phyloP scores from a whole-genome alignment of 2,113 vertebrate genomes.

The Rhynchopsitta pachyrhyncha region DNA sequence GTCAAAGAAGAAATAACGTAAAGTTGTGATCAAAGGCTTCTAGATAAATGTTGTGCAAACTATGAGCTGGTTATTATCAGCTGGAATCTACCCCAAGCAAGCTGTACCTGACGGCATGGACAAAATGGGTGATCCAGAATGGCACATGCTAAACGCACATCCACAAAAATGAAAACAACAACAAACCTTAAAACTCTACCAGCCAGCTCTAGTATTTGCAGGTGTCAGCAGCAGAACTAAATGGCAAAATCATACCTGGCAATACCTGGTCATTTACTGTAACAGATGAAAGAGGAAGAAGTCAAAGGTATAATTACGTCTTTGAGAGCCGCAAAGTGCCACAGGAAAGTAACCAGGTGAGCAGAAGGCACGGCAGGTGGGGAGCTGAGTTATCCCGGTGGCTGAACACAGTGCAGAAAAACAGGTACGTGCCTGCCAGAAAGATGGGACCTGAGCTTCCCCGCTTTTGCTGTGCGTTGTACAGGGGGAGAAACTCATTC shows the following conservation, averaged over 20 bases:
- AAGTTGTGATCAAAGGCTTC: neutral
- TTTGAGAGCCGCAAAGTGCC: neutral
- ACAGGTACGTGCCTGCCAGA: accelerated
- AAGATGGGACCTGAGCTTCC: accelerated
- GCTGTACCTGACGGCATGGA: neutral
- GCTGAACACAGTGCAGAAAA: neutral
- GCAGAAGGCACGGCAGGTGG: neutral
- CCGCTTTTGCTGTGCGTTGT: neutral
- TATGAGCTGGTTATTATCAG: neutral
- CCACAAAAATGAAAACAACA: neutral
- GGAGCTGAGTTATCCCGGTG: neutral
- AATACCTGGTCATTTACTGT: neutral
- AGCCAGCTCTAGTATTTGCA: neutral
- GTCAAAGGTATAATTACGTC: neutral
- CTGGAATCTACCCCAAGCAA: neutral
- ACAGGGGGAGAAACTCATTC: neutral
- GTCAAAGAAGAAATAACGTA: neutral
- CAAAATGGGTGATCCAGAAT: neutral
- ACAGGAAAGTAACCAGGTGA: neutral
- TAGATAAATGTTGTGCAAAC: neutral
- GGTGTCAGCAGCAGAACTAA: neutral
- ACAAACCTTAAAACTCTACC: neutral
- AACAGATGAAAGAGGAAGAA: neutral
- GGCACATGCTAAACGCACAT: neutral
- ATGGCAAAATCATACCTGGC: neutral